Evolutionary conservation across 1,140 invertebrate species (phyloP).

Genomic region (Aleiodes sp.): DNA sequence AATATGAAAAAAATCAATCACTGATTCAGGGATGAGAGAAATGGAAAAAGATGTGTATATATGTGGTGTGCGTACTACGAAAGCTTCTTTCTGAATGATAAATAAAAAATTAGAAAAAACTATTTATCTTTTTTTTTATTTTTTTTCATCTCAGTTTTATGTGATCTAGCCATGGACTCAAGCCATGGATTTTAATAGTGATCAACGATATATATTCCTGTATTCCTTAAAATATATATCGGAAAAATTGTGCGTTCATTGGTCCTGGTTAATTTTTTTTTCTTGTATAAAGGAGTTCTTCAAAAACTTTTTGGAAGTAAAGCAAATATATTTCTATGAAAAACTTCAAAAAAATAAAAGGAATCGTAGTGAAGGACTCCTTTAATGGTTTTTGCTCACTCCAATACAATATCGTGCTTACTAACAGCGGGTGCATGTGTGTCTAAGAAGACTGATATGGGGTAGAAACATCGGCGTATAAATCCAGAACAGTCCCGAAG

Average conservation of each 20-base stretch:
- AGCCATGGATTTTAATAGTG: constrained; percentile 63
- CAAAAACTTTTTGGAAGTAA: neutral
- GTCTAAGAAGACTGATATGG: neutral
- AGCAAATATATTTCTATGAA: too few species aligned
- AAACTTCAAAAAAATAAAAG: neutral
- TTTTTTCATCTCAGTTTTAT: constrained; percentile 17
- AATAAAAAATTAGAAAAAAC: constrained; percentile 20
- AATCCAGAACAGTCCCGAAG: too few species aligned
- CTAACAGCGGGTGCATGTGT: constrained; percentile 15
- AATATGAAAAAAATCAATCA: constrained; percentile 4
- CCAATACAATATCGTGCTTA: constrained; percentile 11
- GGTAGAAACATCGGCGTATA: neutral
- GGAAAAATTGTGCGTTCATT: constrained; percentile 13
- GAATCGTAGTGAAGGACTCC: neutral
- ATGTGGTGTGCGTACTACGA: constrained; percentile 54
- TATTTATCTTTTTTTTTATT: neutral
- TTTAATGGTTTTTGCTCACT: neutral
- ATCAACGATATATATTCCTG: constrained; percentile 36
- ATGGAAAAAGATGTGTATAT: constrained; percentile 8
- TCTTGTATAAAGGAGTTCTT: constrained; percentile 18
- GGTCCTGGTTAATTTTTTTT: constrained; percentile 9
- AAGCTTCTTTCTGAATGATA: constrained; percentile 51
- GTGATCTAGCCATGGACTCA: constrained; percentile 58
- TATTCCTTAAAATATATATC: constrained; percentile 21
- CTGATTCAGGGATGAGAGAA: constrained; percentile 1